Base-by-base conservation (phyloP, 2,888 invertebrate species). In the Leptinotarsa juncta region DNA sequence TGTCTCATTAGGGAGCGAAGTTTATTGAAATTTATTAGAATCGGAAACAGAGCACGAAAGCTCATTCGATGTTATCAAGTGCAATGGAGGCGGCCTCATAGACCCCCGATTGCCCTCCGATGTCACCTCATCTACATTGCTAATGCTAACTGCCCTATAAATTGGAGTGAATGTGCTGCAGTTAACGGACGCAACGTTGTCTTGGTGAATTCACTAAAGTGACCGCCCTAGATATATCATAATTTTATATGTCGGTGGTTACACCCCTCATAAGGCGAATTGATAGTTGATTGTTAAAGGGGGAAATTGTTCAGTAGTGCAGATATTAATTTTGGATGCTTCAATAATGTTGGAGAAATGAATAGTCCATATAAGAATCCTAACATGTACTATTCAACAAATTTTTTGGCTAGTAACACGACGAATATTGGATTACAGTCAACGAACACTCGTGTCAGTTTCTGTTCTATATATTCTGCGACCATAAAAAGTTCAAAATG, bases 91-190 rank as follows among this genome's bases (percentile, higher is more conserved):
- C 32, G 51, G 51, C 50, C 51, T 14, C 23, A 15, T 49, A 62
- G 73, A 57, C 32, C 71, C 71, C 73, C 72, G 77, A 66, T 73
- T 72, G 71, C 68, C 71, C 77, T 78, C 74, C 77, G 72, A 77
- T 81, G 82, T 81, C 82, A 82, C 79, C 82, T 84, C 83, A 85
- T 85, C 82, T 85, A 82, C 83, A 85, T 79, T 84, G 83, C 85
- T 82, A 84, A 85, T 85, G 83, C 76, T 82, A 84, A 84, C 84
- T 81, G 82, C 83, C 80, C 82, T 79, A 84, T 85, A 85, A 85
- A 85, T 85, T 81, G 81, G 74, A 76, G 74, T 57, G 67, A 81
- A 80, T 81, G 80, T 80, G 80, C 80, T 81, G 82, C 81, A 80
- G 77, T 80, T 78, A 82, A 81, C 82, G 81, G 80, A 82, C 81